A percentile compares a stretch with the other conserved stretches of the same genome.
phyloP scores from a whole-genome alignment of 2,797 vertebrate genomes.

The Poeciliopsis gracilis region DNA sequence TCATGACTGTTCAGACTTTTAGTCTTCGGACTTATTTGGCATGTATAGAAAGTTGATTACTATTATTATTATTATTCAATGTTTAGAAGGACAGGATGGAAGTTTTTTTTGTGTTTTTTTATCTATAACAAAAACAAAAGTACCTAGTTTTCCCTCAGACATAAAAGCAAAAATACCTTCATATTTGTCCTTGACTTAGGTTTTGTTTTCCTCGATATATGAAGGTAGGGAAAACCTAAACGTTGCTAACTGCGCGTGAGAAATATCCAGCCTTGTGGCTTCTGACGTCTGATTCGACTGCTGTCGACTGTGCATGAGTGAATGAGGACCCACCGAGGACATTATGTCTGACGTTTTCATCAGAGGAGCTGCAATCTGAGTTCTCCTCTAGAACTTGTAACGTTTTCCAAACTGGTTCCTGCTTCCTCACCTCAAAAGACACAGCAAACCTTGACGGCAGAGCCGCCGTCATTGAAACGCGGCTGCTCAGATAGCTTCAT shows the following conservation, averaged over 20 bases:
- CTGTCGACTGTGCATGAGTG: not conserved
- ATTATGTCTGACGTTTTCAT: not conserved
- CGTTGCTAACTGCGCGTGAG: not conserved
- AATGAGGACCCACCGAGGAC: not conserved
- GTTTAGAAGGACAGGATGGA: not conserved
- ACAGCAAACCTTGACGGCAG: not conserved
- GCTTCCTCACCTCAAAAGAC: slow-evolving; percentile 1
- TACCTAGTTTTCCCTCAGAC: not conserved
- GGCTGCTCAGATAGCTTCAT: not conserved
- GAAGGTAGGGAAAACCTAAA: not conserved
- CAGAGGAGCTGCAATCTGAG: slow-evolving; percentile 7
- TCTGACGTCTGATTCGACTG: not conserved
- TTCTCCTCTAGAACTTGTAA: slow-evolving; percentile 2
- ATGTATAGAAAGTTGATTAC: not conserved
- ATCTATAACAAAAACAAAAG: too few species aligned
- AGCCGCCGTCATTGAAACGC: not conserved
- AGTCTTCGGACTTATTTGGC: not conserved
- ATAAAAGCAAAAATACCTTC: not conserved
- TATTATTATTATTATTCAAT: not conserved
- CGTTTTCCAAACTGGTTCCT: not conserved
- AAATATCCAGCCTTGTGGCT: not conserved
- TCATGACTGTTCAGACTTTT: not conserved
- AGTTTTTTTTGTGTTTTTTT: not conserved
- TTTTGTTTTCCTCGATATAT: not conserved
- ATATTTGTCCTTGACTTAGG: not conserved